Base-by-base conservation (phyloP, 2,797 vertebrate genomes). In the Falco naumanni region DNA sequence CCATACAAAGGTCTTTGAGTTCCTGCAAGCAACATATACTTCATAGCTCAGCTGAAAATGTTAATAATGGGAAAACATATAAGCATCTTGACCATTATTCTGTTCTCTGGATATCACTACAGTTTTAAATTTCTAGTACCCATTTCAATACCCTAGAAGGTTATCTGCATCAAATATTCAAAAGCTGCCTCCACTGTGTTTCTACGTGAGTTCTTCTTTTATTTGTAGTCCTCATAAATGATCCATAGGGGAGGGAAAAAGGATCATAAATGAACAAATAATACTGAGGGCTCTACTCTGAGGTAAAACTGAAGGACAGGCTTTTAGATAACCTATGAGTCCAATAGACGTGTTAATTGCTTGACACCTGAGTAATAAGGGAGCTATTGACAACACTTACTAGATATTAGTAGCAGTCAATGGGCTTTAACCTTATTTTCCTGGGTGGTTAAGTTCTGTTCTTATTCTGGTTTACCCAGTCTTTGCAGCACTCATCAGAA, bases 81-180 rank as follows among this genome's bases (percentile, higher is more conserved):
- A 87, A 91, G 24, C n/a, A 82, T 57, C 84, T 70, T 53, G 68
- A 53, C 13, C 48, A 56, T 78, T 92, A 24, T 83, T 45, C 41
- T 50, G 50, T 93, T 81, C 22, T n/a, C 29, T 84, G 54, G 47
- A 59, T 21, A 20, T 84, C 34, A 51, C 33, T 68, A 17, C 16
- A 43, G 54, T 87, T 94, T 92, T 76, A 74, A 91, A 78, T 86
- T 53, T 64, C 41, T 64, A n/a, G 31, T 70, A 90, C 28, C 21
- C 66, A 83, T 83, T 94, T 95, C 56, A 82, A 64, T 75, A 84
- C 41, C 69, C 66, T 24, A 82, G 65, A 92, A 85, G 2, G 76
- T 66, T 88, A 43, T 85, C n/a, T 90, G 13, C 66, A 91, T 92
- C 88, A 92, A 95, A 95, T 96, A 95, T 69, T 89, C 89, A 94